Evolutionary conservation across 2,888 invertebrate genomes (phyloP).

Genomic region (Aleiodes leptofemur): DNA sequence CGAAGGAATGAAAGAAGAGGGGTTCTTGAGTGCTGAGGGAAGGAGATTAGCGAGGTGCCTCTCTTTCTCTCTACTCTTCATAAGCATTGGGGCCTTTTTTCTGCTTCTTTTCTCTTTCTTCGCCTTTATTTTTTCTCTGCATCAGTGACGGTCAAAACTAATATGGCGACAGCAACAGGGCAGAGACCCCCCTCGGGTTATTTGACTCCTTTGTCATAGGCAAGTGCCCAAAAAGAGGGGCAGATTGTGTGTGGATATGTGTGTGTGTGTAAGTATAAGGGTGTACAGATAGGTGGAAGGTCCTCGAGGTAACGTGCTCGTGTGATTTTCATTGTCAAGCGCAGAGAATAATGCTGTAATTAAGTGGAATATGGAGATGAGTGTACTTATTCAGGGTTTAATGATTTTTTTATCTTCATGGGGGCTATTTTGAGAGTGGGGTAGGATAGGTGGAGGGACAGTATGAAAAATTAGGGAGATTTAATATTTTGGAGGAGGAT

Average conservation of each 20-base stretch:
- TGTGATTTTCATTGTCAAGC: constrained; percentile 30
- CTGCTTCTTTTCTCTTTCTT: constrained; percentile 6
- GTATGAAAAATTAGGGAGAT: too few species aligned
- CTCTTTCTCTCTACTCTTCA: not conserved
- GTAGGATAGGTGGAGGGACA: not conserved
- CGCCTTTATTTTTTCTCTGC: constrained; percentile 9
- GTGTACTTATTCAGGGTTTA: constrained; percentile 21
- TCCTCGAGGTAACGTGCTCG: constrained; percentile 25
- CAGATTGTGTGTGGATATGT: not conserved
- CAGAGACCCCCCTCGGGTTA: constrained; percentile 28
- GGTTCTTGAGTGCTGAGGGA: constrained; percentile 24
- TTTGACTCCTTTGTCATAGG: constrained; percentile 30
- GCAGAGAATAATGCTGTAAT: constrained; percentile 29
- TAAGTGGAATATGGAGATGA: constrained; percentile 33
- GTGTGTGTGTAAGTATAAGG: not conserved
- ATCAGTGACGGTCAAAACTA: constrained; percentile 43
- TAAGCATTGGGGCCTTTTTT: constrained; percentile 15
- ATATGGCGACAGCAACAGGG: constrained; percentile 40
- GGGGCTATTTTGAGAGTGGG: constrained; percentile 10
- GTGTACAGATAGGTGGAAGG: constrained; percentile 14
- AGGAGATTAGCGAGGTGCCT: constrained; percentile 12
- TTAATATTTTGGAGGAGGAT: too few species aligned
- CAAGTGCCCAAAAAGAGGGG: constrained; percentile 21
- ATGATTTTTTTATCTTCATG: constrained; percentile 3
- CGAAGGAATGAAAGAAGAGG: constrained; percentile 19